Evolutionary conservation across 2,113 vertebrate species (phyloP).

Genomic region (Tenrec ecaudatus): DNA sequence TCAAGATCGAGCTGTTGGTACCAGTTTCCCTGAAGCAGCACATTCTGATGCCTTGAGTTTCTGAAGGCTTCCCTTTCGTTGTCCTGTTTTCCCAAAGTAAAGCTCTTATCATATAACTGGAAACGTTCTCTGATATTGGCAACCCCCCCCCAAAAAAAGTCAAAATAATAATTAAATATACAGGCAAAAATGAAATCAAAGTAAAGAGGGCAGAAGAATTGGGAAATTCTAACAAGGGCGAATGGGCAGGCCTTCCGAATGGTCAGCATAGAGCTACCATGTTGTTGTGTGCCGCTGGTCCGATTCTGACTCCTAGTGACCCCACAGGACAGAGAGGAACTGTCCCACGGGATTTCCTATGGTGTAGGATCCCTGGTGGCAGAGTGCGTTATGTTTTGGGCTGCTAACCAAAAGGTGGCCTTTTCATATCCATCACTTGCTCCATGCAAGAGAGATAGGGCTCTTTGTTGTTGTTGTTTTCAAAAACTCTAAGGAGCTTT

Average conservation of each 20-base stretch:
- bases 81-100: constrained; percentile 59
- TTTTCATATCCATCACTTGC: too few species aligned
- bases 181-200: constrained; percentile 24
- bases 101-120: constrained; percentile 41
- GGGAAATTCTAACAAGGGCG: constrained; percentile 20
- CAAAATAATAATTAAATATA: constrained; percentile 31
- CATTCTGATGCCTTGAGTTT: background rate
- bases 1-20: constrained; percentile 2
- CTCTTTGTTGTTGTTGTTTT: too few species aligned
- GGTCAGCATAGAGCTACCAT: background rate
- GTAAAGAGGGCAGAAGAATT: constrained; percentile 27
- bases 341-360: background rate
- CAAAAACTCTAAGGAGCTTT: too few species aligned
- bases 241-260: background rate
- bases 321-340: background rate
- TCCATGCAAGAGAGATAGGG: too few species aligned
- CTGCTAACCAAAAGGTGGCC: too few species aligned
- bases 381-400: too few species aligned
- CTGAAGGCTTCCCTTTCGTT: constrained; percentile 53
- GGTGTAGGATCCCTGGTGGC: background rate
- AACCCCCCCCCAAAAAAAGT: constrained; percentile 23
- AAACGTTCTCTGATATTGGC: constrained; percentile 1
- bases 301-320: background rate
- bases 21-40: constrained; percentile 23
- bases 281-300: background rate